These are phyloP conservation scores for Tinea semifulvella DNA, from an alignment of 2,888 invertebrate genomes.

Conservation along the genomic window DNA sequence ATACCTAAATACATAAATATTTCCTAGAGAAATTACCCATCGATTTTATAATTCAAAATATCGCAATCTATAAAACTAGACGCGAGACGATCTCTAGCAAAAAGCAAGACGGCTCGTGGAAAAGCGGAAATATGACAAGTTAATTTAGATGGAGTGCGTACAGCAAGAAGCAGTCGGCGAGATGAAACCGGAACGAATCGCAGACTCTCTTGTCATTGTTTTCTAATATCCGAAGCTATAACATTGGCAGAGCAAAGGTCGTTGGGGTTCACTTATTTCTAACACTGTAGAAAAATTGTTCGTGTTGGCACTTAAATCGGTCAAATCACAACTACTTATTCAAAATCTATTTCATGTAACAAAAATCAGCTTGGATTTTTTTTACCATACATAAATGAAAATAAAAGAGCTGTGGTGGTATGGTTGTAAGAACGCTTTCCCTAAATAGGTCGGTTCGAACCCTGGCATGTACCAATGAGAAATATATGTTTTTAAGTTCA, in stretches of 20 bases:
- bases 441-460: too few relatives aligned
- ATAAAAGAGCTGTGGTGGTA: too few relatives aligned
- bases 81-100: constrained; percentile 15
- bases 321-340: too few relatives aligned
- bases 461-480: too few relatives aligned
- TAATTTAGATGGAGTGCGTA: constrained; percentile 44
- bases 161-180: constrained; percentile 37
- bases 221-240: constrained; percentile 13
- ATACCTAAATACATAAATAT: too few relatives aligned
- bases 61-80: constrained; percentile 16
- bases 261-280: not conserved
- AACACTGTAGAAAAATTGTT: too few relatives aligned
- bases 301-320: too few relatives aligned
- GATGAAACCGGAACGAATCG: constrained; percentile 45
- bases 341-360: too few relatives aligned
- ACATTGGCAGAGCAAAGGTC: constrained; percentile 6
- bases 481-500: too few relatives aligned
- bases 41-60: constrained; percentile 35
- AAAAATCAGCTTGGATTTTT: too few relatives aligned
- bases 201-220: constrained; percentile 9
- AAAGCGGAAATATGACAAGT: constrained; percentile 53
- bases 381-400: too few relatives aligned
- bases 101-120: constrained; percentile 25
- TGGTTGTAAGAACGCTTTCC: too few relatives aligned
- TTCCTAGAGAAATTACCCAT: constrained; percentile 29